Base-by-base conservation (phyloP, 2,113 vertebrate species). In the Nematolebias whitei region DNA sequence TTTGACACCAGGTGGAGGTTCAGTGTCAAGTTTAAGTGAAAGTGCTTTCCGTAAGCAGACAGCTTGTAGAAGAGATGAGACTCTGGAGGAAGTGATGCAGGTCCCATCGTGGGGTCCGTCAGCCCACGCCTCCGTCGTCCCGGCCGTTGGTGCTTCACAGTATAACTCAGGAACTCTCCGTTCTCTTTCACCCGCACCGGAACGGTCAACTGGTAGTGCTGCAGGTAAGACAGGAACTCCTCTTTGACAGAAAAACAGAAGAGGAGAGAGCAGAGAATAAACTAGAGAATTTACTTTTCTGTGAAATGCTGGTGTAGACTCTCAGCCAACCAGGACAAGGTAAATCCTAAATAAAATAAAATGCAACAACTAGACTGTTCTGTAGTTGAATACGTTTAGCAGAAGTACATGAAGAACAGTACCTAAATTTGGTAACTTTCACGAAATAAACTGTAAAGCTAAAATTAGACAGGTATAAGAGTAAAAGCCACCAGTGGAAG, bases 181-280 rank as follows among this genome's bases (percentile, higher is more conserved):
- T 94, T 96, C 89, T 98, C 93, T 75, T 97, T 94, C 92, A 99
- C 95, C 75, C 94, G 95, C 90, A 96, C 89, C 29, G 98, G 98
- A 76, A 98, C 93, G 79, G 95, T 96, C 88, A 98, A 91, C 89
- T 99, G 98, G 91, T 97, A 98, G 89, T 99, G 95, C 93, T 97
- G 96, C 94, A 98, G 95, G 87, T 96, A 95, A 91, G 96, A 96
- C 92, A 98, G 95, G 94, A 98, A 98, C 93, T 98, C 96, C 94
- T 96, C 97, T 98, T 94, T 94, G 87, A 90, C 88, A 87, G 91
- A 87, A 90, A 89, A 5, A 40, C 0, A 47, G 1, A 18, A 29
- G 50, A 52, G 15, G 6, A 53, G 6, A 53, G 51, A 53, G 32
- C 26, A 53, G 29, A 14, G 3, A 39, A 55, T 39, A 10, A 55